Evolutionary conservation across 1,140 invertebrate genomes (phyloP), one percentile per base, ranked within the genome.

Genomic region (Neocloeon triangulifer): DNA sequence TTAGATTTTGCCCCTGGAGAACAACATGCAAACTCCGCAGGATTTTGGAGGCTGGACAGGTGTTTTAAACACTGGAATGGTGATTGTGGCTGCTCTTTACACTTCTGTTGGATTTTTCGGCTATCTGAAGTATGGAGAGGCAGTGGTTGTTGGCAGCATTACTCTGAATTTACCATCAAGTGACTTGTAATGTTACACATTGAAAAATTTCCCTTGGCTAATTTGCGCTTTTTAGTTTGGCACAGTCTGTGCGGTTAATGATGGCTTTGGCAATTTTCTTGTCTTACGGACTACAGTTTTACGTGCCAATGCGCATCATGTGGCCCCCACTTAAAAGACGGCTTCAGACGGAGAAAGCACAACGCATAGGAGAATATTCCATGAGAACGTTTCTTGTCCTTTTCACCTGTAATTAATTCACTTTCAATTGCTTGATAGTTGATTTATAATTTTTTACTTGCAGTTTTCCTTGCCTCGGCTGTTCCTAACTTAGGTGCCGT

Each of bases 91-190:
- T 4, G 68, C 63, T 31, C 48, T 88, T 2, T 89, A 89, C 46
- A 75, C 74, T 13, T 70, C 70, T 4, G 70, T 88, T 18, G 85
- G 82, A 22, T 89, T 88, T 53, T 91, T 81, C 56, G 85, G 84
- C 10, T 91, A 86, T 49, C 55, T 91, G 13, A 80, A 81, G 44
- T 91, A 80, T 53, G 82, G 82, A 2, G 70, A 81, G 26, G 48
- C 54, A 36, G 71, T 79, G 1, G 51, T 63, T 37, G 34, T 47
- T 19, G 80, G 77, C 10, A 85, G 76, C 49, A 77, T 91, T 30
- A 89, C 84, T 3, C 55, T 88, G 1, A 81, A 85, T 54, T 52
- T 89, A 29, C 77, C 77, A 2, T 52, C 56, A 14, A 51, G 65
- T 44, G 64, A 75, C 44, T 46, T 71, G 75, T 80, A 59, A 69